Evolutionary conservation across 2,113 vertebrate genomes (phyloP).

Genomic region (Eulacestoma nigropectus): DNA sequence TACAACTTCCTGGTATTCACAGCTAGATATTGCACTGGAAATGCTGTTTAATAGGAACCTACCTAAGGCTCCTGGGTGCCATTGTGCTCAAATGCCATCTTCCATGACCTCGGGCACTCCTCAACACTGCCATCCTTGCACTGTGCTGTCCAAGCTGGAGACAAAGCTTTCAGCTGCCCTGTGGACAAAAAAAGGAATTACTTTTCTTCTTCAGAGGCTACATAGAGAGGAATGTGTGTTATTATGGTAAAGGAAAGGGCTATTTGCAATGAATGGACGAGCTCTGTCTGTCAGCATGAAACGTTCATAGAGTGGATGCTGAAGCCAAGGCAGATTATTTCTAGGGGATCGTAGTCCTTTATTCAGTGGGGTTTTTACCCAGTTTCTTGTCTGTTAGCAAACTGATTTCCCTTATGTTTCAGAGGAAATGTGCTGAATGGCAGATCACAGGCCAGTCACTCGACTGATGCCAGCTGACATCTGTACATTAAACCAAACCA

Average conservation of each 20-base stretch:
- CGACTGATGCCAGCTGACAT: neutral
- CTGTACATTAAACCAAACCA: neutral
- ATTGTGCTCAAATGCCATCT: neutral
- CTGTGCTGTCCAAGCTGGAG: neutral
- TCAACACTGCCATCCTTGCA: neutral
- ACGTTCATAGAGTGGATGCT: fast-evolving
- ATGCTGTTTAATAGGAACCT: neutral
- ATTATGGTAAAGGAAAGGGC: neutral
- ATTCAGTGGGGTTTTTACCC: neutral
- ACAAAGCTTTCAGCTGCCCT: neutral
- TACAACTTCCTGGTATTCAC: neutral
- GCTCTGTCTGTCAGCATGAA: neutral
- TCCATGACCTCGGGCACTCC: neutral
- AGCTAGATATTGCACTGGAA: neutral
- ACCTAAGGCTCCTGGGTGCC: neutral
- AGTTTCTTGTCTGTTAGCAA: neutral
- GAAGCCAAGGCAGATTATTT: neutral
- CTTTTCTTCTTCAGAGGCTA: neutral
- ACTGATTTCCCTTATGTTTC: neutral
- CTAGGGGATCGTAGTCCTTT: neutral
- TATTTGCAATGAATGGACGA: neutral
- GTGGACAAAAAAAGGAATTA: neutral
- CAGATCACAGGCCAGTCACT: neutral
- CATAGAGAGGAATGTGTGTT: neutral
- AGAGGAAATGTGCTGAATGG: neutral